Percentiles rank a stretch among this genome's conserved stretches.
phyloP scores from a whole-genome alignment of 2,797 vertebrate species.

The Hoplostethus mediterraneus region DNA sequence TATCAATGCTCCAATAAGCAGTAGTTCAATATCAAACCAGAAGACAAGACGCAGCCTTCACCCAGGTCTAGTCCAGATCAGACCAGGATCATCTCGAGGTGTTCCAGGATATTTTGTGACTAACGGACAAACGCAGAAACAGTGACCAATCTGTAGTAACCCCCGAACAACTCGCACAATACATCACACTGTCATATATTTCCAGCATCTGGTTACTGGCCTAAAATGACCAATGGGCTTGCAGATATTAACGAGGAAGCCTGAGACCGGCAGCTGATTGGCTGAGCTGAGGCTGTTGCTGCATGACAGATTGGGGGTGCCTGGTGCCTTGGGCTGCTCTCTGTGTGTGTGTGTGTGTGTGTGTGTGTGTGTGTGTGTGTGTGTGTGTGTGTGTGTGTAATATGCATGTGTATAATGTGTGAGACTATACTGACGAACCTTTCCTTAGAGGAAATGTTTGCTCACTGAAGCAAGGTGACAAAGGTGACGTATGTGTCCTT shows the following conservation, averaged over 20 bases:
- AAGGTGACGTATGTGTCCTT: constrained; percentile 14
- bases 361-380: neutral
- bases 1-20: too few relatives aligned
- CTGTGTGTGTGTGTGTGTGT: constrained; percentile 35
- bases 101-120: neutral
- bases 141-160: neutral
- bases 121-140: constrained; percentile 18
- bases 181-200: constrained; percentile 50
- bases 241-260: constrained; percentile 7
- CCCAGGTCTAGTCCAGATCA: constrained; percentile 8
- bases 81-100: constrained; percentile 43
- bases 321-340: constrained; percentile 44
- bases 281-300: constrained; percentile 17
- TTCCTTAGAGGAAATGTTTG: constrained; percentile 60
- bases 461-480: constrained; percentile 55
- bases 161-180: constrained; percentile 16
- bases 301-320: constrained; percentile 47
- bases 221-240: constrained; percentile 52
- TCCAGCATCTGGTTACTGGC: constrained; percentile 26
- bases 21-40: too few relatives aligned
- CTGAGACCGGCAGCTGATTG: constrained; percentile 40
- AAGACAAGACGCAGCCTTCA: neutral
- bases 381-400: neutral
- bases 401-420: constrained; percentile 25
- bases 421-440: constrained; percentile 44